Evolutionary conservation across 2,797 vertebrate genomes (phyloP), one percentile per base, ranked within the genome.

Genomic region (Xerus rutilus): DNA sequence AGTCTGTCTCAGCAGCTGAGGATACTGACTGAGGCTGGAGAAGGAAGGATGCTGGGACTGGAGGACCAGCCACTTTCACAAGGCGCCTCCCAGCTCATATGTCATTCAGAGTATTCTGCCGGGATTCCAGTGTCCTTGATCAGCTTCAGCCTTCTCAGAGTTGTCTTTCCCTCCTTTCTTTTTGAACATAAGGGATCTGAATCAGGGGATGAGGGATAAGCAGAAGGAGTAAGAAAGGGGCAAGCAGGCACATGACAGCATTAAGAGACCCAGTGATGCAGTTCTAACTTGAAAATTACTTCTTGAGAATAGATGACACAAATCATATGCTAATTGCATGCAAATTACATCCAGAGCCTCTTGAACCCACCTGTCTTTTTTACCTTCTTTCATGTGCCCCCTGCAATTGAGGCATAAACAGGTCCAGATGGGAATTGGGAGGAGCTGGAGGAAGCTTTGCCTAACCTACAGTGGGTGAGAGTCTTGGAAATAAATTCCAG

Each of bases 241-340:
- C 1, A 1, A 25, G 49, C 43, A 43, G 95, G 64, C 54, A 65
- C 93, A 11, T 12, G 52, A 65, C 35, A 15, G 91, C 79, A 9
- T 94, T 54, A 76, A 89, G 89, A 59, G 77, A 78, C 82, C 77
- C 95, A 85, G 67, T 30, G 89, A 81, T 43, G 91, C 96, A 93
- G 87, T 57, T 95, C 82, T 97, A 89, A 96, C 86, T 87, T 89
- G 81, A 97, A 97, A 95, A 97, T 93, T 93, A 54, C 72, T 94
- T 92, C 91, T 86, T 69, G 25, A 92, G 89, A 82, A 74, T 23
- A 91, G 49, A 87, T 82, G 96, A 87, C 91, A 70, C 76, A 93
- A 95, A 96, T 93, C 83, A 23, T 79, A 97, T 96, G 97, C 92
- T 82, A 89, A 96, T 92, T 64, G 9, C 77, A 93, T 90, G 94